These are phyloP conservation scores for Zapus hudsonius DNA, from an alignment of 2,113 vertebrate species.

Conservation along the genomic window DNA sequence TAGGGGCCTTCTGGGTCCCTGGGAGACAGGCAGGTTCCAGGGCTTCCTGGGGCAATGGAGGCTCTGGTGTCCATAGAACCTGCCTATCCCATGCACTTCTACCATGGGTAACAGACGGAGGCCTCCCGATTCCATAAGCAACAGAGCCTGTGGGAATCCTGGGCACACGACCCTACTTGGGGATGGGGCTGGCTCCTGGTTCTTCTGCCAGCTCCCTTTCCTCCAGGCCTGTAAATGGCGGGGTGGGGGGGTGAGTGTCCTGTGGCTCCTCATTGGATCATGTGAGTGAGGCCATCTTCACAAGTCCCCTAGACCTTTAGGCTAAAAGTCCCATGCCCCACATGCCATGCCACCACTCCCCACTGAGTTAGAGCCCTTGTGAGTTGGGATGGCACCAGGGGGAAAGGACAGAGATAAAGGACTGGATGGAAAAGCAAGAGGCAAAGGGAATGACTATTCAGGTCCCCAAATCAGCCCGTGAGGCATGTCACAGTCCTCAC, in stretches of 20 bases:
- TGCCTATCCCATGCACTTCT: background rate
- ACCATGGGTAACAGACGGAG: background rate
- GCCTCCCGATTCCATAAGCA: background rate
- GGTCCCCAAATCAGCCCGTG: background rate
- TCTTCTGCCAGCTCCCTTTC: background rate
- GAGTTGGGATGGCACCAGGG: background rate
- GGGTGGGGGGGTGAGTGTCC: accelerated
- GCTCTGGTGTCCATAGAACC: background rate
- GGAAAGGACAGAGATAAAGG: background rate
- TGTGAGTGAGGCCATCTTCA: background rate
- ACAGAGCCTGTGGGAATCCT: background rate
- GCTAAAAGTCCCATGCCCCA: background rate
- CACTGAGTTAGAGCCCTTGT: background rate
- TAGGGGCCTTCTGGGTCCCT: background rate
- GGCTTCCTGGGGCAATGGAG: background rate
- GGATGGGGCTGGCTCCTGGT: background rate
- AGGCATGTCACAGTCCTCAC: background rate
- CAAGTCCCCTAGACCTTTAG: background rate
- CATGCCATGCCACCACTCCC: background rate
- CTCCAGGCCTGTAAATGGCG: background rate
- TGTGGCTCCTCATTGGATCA: background rate
- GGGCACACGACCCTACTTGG: background rate
- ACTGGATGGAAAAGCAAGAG: background rate
- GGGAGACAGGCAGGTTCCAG: background rate
- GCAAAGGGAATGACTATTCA: background rate